Evolutionary conservation across 2,797 vertebrate genomes (phyloP).

Genomic region (Meriones psammophilus): DNA sequence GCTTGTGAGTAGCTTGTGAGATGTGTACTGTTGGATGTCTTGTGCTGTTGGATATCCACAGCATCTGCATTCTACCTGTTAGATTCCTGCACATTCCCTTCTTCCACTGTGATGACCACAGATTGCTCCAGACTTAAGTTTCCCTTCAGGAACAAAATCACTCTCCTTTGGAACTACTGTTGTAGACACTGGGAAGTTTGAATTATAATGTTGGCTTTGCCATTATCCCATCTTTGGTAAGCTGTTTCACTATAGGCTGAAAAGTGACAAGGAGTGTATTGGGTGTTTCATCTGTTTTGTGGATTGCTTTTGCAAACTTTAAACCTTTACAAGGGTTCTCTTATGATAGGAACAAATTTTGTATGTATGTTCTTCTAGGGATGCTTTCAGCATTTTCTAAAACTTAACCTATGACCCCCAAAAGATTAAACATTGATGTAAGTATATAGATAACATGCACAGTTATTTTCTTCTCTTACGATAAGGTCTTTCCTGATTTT

Average conservation of each 20-base stretch:
- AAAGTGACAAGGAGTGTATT: slow-evolving; percentile 35
- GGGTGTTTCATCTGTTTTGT: not conserved
- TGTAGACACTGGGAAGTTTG: not conserved
- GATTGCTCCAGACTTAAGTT: slow-evolving; percentile 1
- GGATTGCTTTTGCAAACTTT: slow-evolving; percentile 25
- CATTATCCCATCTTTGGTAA: not conserved
- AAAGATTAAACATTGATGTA: not conserved
- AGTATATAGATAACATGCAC: slow-evolving; percentile 18
- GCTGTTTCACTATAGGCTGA: not conserved
- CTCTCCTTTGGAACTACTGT: not conserved
- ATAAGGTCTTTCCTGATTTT: slow-evolving; percentile 10
- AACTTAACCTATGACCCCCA: not conserved
- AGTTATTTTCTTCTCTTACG: slow-evolving; percentile 55
- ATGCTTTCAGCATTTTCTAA: slow-evolving; percentile 61
- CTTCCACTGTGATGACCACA: not conserved
- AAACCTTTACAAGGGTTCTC: not conserved
- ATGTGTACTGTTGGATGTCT: not conserved
- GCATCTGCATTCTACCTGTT: not conserved
- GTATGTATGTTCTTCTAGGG: slow-evolving; percentile 36
- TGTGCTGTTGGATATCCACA: too few relatives aligned
- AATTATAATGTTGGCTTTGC: slow-evolving; percentile 11
- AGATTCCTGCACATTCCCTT: not conserved
- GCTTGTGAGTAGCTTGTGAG: not conserved
- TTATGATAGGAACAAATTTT: slow-evolving; percentile 53
- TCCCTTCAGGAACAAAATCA: not conserved